Evolutionary conservation across 2,797 vertebrate species (phyloP).

Genomic region (Pipistrellus pygmaeus): DNA sequence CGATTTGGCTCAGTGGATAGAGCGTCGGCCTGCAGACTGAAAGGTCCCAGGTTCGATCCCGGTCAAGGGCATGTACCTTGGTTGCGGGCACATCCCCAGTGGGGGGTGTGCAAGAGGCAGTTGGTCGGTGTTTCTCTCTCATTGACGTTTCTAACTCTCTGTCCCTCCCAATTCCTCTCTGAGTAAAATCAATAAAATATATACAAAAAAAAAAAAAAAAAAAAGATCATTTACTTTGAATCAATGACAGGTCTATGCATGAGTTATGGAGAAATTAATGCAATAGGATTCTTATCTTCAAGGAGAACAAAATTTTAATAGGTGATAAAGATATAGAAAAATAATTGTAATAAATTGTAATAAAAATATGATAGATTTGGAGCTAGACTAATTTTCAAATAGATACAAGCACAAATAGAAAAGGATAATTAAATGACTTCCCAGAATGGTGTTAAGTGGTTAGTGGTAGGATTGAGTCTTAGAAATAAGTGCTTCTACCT

Average conservation of each 20-base stretch:
- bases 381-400: background rate
- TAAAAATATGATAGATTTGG: background rate
- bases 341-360: background rate
- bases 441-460: background rate
- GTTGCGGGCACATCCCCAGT: no score
- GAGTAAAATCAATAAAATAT: no score
- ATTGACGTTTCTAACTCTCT: no score
- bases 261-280: background rate
- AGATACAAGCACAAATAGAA: background rate
- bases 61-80: no score
- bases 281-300: background rate
- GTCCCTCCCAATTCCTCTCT: no score
- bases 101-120: no score
- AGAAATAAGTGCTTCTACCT: background rate
- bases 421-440: background rate
- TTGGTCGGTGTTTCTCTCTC: no score
- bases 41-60: no score
- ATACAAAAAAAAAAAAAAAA: no score
- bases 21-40: no score
- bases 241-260: background rate
- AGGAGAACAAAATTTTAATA: conserved; percentile 8
- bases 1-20: no score
- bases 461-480: background rate
- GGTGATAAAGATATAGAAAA: background rate
- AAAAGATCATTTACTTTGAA: background rate